phyloP scores from a whole-genome alignment of 2,113 vertebrate species.

The Passerina amoena region DNA sequence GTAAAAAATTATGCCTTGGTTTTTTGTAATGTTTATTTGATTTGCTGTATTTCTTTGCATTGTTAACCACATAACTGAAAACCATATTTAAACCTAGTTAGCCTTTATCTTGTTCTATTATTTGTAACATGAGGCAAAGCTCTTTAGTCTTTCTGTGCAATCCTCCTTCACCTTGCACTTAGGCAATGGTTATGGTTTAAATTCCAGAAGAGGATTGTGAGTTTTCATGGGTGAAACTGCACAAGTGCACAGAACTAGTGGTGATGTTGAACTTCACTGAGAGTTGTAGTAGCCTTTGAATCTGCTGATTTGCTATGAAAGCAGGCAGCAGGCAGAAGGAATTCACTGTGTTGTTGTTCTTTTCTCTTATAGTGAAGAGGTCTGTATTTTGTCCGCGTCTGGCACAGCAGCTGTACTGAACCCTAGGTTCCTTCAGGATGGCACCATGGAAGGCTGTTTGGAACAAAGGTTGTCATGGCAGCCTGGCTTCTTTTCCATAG shows the following conservation, averaged over 20 bases:
- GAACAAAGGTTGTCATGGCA: conserved; percentile 92
- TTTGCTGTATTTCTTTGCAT: background rate
- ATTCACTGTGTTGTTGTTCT: conserved; percentile 42
- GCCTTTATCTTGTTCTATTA: background rate
- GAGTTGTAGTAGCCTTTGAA: background rate
- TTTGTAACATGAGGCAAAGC: background rate
- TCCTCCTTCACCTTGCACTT: background rate
- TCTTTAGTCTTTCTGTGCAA: background rate
- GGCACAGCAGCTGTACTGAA: conserved; percentile 96
- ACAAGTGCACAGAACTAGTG: background rate
- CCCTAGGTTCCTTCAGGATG: conserved; percentile 93
- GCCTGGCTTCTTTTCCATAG: conserved; percentile 80
- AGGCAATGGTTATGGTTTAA: background rate
- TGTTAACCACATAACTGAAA: background rate
- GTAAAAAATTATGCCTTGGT: background rate
- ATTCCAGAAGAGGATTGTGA: background rate
- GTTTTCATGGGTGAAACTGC: background rate
- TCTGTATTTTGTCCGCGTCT: conserved; percentile 96
- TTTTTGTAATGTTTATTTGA: background rate
- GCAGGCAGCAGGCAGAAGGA: background rate
- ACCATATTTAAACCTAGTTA: background rate
- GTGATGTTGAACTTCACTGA: background rate
- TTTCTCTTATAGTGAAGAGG: conserved; percentile 88
- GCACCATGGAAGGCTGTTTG: conserved; percentile 86
- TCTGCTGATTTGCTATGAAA: background rate